phyloP scores from a whole-genome alignment of 2,888 invertebrate genomes.

The Phanerotoma sp. region DNA sequence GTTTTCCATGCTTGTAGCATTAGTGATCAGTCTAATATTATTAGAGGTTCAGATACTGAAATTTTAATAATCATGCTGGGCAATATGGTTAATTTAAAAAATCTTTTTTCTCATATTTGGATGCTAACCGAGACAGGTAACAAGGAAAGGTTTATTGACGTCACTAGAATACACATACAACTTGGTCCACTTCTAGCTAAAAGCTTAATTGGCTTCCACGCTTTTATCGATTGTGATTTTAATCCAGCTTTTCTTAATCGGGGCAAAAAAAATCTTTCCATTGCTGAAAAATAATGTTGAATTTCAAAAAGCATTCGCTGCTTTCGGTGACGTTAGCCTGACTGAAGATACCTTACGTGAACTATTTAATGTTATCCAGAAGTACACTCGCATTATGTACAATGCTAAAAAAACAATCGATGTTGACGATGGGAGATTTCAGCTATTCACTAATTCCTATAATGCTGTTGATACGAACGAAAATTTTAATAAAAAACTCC shows the following conservation, averaged over 20 bases:
- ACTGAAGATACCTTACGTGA: background rate
- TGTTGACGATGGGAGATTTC: slow-evolving; percentile 1
- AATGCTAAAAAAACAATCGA: background rate
- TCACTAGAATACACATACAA: background rate
- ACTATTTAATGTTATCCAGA: background rate
- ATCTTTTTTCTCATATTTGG: slow-evolving; percentile 31
- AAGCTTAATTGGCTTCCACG: slow-evolving; percentile 1
- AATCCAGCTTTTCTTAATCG: slow-evolving; percentile 25
- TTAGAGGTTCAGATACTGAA: slow-evolving; percentile 36
- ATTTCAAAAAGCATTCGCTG: background rate
- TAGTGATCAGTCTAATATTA: slow-evolving; percentile 32
- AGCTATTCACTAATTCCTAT: background rate
- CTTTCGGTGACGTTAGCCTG: background rate
- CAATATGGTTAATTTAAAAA: slow-evolving; percentile 35
- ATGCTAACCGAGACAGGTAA: slow-evolving; percentile 32
- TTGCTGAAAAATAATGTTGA: slow-evolving; percentile 9
- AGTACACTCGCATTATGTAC: background rate
- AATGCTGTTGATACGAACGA: background rate
- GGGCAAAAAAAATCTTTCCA: slow-evolving; percentile 16
- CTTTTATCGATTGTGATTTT: slow-evolving; percentile 24
- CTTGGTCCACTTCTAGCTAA: background rate
- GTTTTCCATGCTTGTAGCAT: slow-evolving; percentile 33
- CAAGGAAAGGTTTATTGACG: slow-evolving; percentile 7
- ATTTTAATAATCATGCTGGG: slow-evolving; percentile 37
- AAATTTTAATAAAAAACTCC: background rate